phyloP scores from a whole-genome alignment of 1,140 invertebrate species.

The Nephila pilipes region DNA sequence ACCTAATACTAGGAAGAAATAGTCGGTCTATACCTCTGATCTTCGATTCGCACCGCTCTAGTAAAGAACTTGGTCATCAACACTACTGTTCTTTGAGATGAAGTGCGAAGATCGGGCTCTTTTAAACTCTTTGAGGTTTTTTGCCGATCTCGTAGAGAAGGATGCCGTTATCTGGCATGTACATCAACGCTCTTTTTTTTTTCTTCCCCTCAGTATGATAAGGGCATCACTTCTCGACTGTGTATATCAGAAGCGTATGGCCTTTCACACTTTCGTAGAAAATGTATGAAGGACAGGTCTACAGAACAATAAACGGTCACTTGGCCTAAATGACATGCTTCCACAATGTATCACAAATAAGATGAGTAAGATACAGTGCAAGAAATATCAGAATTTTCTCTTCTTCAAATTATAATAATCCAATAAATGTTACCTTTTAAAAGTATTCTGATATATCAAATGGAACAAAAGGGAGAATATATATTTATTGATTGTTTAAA shows the following conservation, averaged over 20 bases:
- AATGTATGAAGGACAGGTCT: too few species aligned
- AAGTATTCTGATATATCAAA: too few species aligned
- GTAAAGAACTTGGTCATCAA: not conserved
- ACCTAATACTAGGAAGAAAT: not conserved
- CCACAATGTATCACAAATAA: not conserved
- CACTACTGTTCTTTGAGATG: not conserved
- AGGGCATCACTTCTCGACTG: not conserved
- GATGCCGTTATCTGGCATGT: conserved; percentile 10
- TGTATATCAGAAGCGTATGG: not conserved
- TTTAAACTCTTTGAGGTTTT: not conserved
- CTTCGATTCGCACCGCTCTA: not conserved
- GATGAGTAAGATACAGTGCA: too few species aligned
- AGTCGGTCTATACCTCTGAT: not conserved
- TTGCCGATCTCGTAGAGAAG: not conserved
- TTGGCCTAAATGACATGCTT: not conserved
- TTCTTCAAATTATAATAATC: too few species aligned
- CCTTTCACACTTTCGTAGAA: not conserved
- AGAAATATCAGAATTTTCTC: too few species aligned
- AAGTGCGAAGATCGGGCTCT: not conserved
- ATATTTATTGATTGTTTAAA: too few species aligned
- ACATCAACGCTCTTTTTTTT: not conserved
- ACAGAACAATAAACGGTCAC: not conserved
- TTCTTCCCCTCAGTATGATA: not conserved
- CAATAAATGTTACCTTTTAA: too few species aligned
- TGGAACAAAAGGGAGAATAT: too few species aligned